Percentiles rank a stretch among this genome's conserved stretches.
Conservation (phyloP, 2,888 invertebrate genomes). For the Troides oblongomaculatus region DNA sequence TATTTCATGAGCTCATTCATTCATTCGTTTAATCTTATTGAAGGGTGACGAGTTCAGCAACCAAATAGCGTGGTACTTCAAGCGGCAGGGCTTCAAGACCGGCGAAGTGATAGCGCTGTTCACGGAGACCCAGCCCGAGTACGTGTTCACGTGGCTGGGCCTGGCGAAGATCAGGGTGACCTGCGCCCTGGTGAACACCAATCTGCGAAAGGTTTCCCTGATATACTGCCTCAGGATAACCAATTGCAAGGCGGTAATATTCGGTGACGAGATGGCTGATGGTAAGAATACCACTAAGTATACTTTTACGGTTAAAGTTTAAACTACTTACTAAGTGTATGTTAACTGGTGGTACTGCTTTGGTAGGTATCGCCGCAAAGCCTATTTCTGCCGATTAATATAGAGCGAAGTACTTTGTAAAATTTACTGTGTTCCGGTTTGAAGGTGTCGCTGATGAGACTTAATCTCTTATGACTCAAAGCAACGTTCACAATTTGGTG, state of each 20-base stretch:
- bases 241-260: constrained; percentile 88
- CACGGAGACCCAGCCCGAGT: constrained; percentile 94
- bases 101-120: constrained; percentile 93
- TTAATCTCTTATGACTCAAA: too few species aligned
- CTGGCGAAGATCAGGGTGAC: constrained; percentile 90
- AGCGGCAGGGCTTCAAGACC: constrained; percentile 72
- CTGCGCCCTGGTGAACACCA: constrained; percentile 94
- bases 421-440: too few species aligned
- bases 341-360: too few species aligned
- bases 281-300: constrained; percentile 49
- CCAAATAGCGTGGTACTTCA: constrained; percentile 79
- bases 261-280: constrained; percentile 81
- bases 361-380: too few species aligned
- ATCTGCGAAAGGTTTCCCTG: constrained; percentile 88
- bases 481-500: too few species aligned
- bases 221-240: constrained; percentile 89
- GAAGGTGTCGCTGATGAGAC: too few species aligned
- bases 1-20: too few species aligned
- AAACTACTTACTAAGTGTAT: too few species aligned
- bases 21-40: not conserved
- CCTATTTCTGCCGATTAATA: too few species aligned
- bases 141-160: constrained; percentile 93
- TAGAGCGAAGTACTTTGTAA: too few species aligned
- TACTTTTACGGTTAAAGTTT: too few species aligned
- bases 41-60: constrained; percentile 82